These are phyloP conservation scores for fruit fly (Drosophila melanogaster) DNA, from an alignment of 1,140 invertebrate species.

Conservation along the genomic window Release_6_plus_ISO1_MT NT_033777.3:19789501-19790000, in stretches of 20 bases:
- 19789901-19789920: background rate
- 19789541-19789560: constrained; percentile 60
- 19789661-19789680: constrained; percentile 39
- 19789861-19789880: constrained; percentile 8
- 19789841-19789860: background rate
- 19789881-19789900: constrained; percentile 15
- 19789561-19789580: constrained; percentile 53
- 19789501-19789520: constrained; percentile 76
- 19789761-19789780: constrained; percentile 24
- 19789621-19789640: constrained; percentile 62
- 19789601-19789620: constrained; percentile 53
- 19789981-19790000: constrained; percentile 49
- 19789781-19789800: constrained; percentile 3
- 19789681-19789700: constrained; percentile 63
- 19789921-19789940: constrained; percentile 71
- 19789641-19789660: constrained; percentile 5
- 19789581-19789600: constrained; percentile 66
- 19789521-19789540: constrained; percentile 79
- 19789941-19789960: constrained; percentile 72
- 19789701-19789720: constrained; percentile 51
- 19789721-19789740: constrained; percentile 34
- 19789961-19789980: constrained; percentile 48
- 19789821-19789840: constrained; percentile 20
- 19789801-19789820: constrained; percentile 10
- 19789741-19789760: constrained; percentile 31